Conservation (phyloP, 37 sponge, comb jelly and placozoan genomes). For the Theonella swinhoei region DNA sequence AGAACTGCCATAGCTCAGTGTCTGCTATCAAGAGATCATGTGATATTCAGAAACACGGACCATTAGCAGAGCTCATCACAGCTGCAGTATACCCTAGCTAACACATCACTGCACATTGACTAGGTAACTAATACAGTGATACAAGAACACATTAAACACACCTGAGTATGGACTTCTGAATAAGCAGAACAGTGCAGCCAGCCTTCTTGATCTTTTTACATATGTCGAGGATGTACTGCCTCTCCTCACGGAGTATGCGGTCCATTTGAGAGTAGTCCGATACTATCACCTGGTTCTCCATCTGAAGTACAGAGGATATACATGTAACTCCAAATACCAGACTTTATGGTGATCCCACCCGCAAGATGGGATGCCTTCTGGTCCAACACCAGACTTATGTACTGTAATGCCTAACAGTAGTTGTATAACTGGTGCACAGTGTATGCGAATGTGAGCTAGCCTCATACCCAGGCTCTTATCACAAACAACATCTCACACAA, state of each 20-base stretch:
- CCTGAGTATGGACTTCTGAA: conserved; percentile 98
- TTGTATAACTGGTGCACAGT: too few relatives aligned
- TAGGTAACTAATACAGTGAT: not conserved
- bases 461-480: too few relatives aligned
- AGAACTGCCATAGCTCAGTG: too few relatives aligned
- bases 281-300: conserved; percentile 99
- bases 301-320: conserved; percentile 52
- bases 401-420: too few relatives aligned
- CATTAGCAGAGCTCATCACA: not conserved
- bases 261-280: conserved; percentile 99
- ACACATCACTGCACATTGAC: too few relatives aligned
- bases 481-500: too few relatives aligned
- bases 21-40: not conserved
- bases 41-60: not conserved
- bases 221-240: conserved; percentile 96
- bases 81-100: too few relatives aligned
- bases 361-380: conserved; percentile 91
- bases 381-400: conserved; percentile 97
- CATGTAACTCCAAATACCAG: not conserved
- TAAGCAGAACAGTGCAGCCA: conserved; percentile 97
- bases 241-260: conserved; percentile 95
- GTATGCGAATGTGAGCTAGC: too few relatives aligned
- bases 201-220: conserved; percentile 99
- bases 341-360: conserved; percentile 78
- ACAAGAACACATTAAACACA: not conserved